These are phyloP conservation scores for Sweltsa coloradensis DNA, from an alignment of 1,140 invertebrate species.

Conservation along the genomic window DNA sequence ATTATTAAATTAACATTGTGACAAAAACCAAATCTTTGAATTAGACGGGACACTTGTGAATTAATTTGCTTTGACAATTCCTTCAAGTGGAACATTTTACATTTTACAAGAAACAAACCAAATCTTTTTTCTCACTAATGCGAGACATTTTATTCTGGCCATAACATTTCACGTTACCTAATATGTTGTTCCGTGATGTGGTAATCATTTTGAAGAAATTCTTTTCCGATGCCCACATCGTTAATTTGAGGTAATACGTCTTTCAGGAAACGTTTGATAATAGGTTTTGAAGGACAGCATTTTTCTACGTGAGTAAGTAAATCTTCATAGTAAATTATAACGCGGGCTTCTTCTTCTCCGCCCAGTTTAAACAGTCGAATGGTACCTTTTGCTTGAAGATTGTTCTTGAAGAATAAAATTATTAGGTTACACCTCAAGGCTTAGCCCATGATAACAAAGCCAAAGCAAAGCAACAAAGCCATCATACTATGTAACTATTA, in stretches of 20 bases:
- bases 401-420: slow-evolving; percentile 4
- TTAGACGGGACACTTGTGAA: no score
- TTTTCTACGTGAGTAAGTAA: slow-evolving; percentile 3
- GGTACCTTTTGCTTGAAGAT: slow-evolving; percentile 1
- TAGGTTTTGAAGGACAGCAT: slow-evolving; percentile 1
- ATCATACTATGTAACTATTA: no score
- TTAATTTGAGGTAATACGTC: slow-evolving; percentile 2
- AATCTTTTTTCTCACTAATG: no score
- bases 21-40: no score
- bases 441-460: no score
- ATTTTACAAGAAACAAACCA: no score
- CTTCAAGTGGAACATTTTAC: no score
- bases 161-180: slow-evolving; percentile 7
- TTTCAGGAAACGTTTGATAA: slow-evolving; percentile 3
- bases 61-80: no score
- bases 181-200: slow-evolving; percentile 5
- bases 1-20: no score
- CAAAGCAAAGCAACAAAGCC: no score
- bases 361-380: slow-evolving; percentile 12
- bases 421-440: no score
- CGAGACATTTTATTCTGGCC: no score
- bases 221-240: slow-evolving; percentile 12
- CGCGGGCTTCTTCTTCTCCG: slow-evolving; percentile 5
- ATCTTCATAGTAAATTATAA: slow-evolving; percentile 7
- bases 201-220: not conserved